Conservation (phyloP, 2,113 vertebrate species). For the Corynorhinus townsendii region DNA sequence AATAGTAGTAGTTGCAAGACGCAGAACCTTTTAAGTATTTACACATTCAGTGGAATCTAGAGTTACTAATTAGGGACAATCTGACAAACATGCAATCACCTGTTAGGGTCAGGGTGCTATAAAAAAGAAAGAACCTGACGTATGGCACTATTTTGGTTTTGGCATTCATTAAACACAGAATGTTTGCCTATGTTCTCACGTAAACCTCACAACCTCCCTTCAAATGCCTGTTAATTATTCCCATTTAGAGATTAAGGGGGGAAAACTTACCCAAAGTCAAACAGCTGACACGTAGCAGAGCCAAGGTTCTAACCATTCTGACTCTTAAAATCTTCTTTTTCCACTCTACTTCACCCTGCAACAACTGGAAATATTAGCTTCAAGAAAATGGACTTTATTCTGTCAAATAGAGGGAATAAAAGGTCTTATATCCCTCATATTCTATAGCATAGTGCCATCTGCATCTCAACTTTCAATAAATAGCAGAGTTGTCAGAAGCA, state of each 20-base stretch:
- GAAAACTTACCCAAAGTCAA: slow-evolving; percentile 10
- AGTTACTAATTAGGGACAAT: not conserved
- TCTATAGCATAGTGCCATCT: not conserved
- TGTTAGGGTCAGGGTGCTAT: not conserved
- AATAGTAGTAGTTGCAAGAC: not conserved
- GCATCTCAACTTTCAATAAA: slow-evolving; percentile 22
- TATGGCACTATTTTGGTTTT: not conserved
- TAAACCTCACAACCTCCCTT: not conserved
- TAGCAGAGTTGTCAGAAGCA: not conserved
- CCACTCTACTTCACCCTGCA: not conserved
- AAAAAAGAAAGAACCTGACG: not conserved
- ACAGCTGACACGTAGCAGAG: not conserved
- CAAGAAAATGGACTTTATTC: not conserved
- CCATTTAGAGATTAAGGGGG: not conserved
- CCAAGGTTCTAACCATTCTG: not conserved
- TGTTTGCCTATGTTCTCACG: not conserved
- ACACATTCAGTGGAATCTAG: not conserved
- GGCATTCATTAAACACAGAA: not conserved
- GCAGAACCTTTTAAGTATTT: not conserved
- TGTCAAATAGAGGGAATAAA: not conserved
- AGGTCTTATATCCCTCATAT: not conserved
- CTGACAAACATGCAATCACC: slow-evolving; percentile 16
- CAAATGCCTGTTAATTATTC: not conserved
- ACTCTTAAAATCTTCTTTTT: slow-evolving; percentile 27
- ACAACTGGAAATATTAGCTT: slow-evolving; percentile 15